A percentile compares a stretch with the other conserved stretches of the same genome.
These are phyloP conservation scores for Helicolenus hilgendorfi DNA, from an alignment of 2,797 vertebrate species.

Conservation along the genomic window DNA sequence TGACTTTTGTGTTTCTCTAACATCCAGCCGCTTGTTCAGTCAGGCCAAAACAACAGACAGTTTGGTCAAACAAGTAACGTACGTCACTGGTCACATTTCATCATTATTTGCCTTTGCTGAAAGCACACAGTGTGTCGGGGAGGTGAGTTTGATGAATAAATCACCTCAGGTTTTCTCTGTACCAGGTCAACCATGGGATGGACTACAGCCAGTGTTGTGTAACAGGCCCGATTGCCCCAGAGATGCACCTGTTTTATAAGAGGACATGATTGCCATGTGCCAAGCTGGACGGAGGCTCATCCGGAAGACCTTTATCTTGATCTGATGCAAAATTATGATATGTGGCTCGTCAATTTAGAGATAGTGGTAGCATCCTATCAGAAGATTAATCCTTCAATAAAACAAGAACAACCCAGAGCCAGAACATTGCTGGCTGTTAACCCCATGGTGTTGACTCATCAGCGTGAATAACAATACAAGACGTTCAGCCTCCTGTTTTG, in stretches of 20 bases:
- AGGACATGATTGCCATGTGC: not conserved
- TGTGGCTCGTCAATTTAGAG: not conserved
- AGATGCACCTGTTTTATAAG: constrained; percentile 34
- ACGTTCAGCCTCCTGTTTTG: not conserved
- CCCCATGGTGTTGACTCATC: constrained; percentile 7
- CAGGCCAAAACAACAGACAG: not conserved
- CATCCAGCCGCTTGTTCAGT: not conserved
- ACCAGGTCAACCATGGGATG: constrained; percentile 23
- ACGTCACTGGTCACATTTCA: constrained; percentile 2
- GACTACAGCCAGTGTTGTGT: constrained; percentile 45
- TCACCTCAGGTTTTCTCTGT: constrained; percentile 14
- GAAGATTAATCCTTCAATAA: not conserved
- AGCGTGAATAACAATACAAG: not conserved
- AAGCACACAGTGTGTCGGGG: constrained; percentile 5
- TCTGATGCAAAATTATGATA: not conserved
- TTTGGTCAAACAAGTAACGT: constrained; percentile 1
- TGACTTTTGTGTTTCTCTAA: not conserved
- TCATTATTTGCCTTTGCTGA: constrained; percentile 29
- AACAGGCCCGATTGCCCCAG: constrained; percentile 14
- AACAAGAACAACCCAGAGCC: not conserved
- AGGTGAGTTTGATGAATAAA: constrained; percentile 17
- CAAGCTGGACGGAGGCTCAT: not conserved
- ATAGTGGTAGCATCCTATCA: not conserved
- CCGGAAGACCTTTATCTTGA: not conserved
- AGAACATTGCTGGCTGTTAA: not conserved